A percentile compares a stretch with the other conserved stretches of the same genome.
These are phyloP conservation scores for Pammene fasciana DNA, from an alignment of 2,888 invertebrate species.

Conservation along the genomic window DNA sequence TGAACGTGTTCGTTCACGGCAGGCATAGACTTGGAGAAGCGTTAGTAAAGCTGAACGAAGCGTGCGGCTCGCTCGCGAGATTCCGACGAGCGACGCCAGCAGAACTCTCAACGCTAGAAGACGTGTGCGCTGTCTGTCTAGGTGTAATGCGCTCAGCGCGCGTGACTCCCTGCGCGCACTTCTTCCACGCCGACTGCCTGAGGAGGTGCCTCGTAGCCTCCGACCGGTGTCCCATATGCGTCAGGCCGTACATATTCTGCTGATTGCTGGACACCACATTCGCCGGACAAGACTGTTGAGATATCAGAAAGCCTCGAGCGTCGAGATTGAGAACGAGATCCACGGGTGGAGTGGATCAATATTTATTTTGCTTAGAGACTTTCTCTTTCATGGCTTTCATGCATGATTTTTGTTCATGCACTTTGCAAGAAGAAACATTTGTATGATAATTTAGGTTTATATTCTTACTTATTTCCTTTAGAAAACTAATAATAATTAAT, in stretches of 20 bases:
- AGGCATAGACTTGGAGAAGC: conserved; percentile 85
- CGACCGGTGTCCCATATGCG: conserved; percentile 89
- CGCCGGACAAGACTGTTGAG: conserved; percentile 64
- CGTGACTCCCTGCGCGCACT: conserved; percentile 90
- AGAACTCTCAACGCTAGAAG: conserved; percentile 87
- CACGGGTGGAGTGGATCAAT: conserved; percentile 10
- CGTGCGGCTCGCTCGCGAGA: conserved; percentile 84
- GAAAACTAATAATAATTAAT: neutral
- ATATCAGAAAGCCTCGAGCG: conserved; percentile 20
- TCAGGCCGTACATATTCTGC: conserved; percentile 85
- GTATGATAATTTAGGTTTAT: conserved; percentile 11
- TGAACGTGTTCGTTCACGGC: conserved; percentile 86
- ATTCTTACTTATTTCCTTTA: neutral
- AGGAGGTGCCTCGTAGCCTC: conserved; percentile 88
- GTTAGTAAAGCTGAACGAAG: conserved; percentile 80
- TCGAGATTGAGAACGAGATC: conserved; percentile 13
- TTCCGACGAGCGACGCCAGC: conserved; percentile 86
- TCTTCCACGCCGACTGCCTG: conserved; percentile 91
- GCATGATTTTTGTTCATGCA: conserved; percentile 39
- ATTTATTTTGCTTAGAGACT: conserved; percentile 9
- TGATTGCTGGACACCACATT: conserved; percentile 54
- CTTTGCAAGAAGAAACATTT: conserved; percentile 8
- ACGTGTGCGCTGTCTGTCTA: conserved; percentile 91
- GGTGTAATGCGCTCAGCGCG: conserved; percentile 87
- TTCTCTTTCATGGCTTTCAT: too few relatives aligned